Base-by-base conservation (phyloP, 1,140 invertebrate genomes). In the Lamellibrachia luymesi region DNA sequence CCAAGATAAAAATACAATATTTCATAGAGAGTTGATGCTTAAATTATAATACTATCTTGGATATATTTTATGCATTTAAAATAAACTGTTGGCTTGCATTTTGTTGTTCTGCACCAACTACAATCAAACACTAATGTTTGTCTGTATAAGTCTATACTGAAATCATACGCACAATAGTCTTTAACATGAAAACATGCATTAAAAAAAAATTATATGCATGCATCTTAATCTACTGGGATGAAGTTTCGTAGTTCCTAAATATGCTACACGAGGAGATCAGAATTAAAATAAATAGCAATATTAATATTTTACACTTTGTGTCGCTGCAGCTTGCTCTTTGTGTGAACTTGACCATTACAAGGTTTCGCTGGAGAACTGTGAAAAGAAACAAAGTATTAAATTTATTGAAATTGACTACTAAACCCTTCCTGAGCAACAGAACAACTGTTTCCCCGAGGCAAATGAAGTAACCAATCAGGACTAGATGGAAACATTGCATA, bases 311-410 rank as follows among this genome's bases (percentile, higher is more conserved):
- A 91, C 90, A 51, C 38, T 49, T 51, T 49, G 50, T 91, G 13
- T n/a, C 90, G 90, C 17, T 91, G 90, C 17, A 50, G 50, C 22
- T 51, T 91, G 13, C 13, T 51, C 17, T 49, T 50, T 22, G 50
- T 13, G 22, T 91, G 22, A 91, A 49, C n/a, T 91, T 50, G 50
- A 50, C 90, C 90, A 91, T 91, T 51, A n/a, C 27, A 38, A 22
- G 49, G 49, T 91, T 91, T 91, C 17, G 90, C 50, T 91, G 90
- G 90, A n/a, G 49, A 91, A 51, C 90, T 91, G 90, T 1, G 27
- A 91, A 27, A 91, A 27, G 64, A 80, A 80, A 17, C 64, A 80
- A 22, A 22, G 2, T 22, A 80, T 22, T 17, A 22, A 17, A 22
- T 8, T 80, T 2, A 80, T 80, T 22, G 13, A 80, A 80, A 22